Percentiles rank a stretch among this genome's conserved stretches.
Conservation (phyloP, 2,888 invertebrate genomes). For the Callosobruchus maculatus region DNA sequence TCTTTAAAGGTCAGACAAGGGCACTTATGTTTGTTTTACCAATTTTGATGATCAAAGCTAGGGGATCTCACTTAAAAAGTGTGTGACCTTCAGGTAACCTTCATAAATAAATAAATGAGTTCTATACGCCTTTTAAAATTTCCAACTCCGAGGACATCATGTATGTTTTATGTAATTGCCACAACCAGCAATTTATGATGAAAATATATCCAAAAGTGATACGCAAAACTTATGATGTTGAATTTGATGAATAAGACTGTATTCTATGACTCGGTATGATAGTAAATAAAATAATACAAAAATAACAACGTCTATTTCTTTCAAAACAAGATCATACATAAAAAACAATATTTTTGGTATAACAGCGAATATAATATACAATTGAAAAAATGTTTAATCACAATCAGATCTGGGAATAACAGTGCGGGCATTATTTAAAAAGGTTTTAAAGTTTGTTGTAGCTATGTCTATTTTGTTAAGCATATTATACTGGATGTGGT, state of each 20-base stretch:
- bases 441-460: not conserved
- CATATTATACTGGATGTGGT: too few relatives aligned
- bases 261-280: conserved; percentile 3
- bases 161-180: not conserved
- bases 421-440: too few relatives aligned
- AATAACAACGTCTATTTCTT: not conserved
- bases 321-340: not conserved
- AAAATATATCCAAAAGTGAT: not conserved
- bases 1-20: too few relatives aligned
- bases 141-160: too few relatives aligned
- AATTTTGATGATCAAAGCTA: too few relatives aligned
- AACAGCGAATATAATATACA: not conserved
- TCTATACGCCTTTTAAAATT: too few relatives aligned
- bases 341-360: not conserved
- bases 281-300: not conserved
- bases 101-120: too few relatives aligned
- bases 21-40: too few relatives aligned
- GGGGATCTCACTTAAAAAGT: too few relatives aligned
- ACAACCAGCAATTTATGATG: not conserved
- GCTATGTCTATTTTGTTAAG: not conserved
- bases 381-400: not conserved
- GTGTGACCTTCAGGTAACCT: too few relatives aligned
- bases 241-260: conserved; percentile 8
- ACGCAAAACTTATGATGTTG: not conserved
- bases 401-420: too few relatives aligned